These are phyloP conservation scores for Dexiosoma caninum DNA, from an alignment of 2,888 invertebrate species.

Conservation along the genomic window DNA sequence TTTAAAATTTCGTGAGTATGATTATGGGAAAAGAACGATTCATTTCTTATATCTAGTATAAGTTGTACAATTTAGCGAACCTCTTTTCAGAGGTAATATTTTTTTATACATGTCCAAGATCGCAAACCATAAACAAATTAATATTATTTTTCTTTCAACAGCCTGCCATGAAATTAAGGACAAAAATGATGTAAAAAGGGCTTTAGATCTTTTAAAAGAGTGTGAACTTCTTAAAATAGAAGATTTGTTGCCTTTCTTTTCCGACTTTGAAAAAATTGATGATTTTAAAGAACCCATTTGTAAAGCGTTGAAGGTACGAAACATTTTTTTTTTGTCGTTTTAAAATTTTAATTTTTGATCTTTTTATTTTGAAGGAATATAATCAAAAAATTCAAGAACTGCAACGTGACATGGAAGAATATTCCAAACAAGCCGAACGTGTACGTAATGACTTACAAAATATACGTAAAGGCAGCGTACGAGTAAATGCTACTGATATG, in stretches of 20 bases:
- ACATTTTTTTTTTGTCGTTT: background rate
- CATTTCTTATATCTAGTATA: too few relatives aligned
- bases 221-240: constrained; percentile 95
- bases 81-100: too few relatives aligned
- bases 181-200: constrained; percentile 92
- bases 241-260: constrained; percentile 98
- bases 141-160: constrained; percentile 78
- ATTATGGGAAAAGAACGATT: too few relatives aligned
- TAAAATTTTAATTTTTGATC: background rate
- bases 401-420: constrained; percentile 97
- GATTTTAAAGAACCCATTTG: constrained; percentile 96
- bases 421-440: constrained; percentile 91
- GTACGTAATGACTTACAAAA: constrained; percentile 92
- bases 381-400: constrained; percentile 94
- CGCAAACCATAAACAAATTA: too few relatives aligned
- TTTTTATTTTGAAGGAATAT: constrained; percentile 93
- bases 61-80: too few relatives aligned
- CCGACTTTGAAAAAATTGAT: constrained; percentile 98
- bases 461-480: constrained; percentile 88
- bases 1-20: too few relatives aligned
- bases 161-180: constrained; percentile 95
- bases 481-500: constrained; percentile 86
- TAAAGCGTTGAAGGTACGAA: constrained; percentile 87
- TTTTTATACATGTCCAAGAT: too few relatives aligned
- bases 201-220: constrained; percentile 92